Evolutionary conservation across 2,113 vertebrate species (phyloP).

Genomic region (Tachysurus vachellii): DNA sequence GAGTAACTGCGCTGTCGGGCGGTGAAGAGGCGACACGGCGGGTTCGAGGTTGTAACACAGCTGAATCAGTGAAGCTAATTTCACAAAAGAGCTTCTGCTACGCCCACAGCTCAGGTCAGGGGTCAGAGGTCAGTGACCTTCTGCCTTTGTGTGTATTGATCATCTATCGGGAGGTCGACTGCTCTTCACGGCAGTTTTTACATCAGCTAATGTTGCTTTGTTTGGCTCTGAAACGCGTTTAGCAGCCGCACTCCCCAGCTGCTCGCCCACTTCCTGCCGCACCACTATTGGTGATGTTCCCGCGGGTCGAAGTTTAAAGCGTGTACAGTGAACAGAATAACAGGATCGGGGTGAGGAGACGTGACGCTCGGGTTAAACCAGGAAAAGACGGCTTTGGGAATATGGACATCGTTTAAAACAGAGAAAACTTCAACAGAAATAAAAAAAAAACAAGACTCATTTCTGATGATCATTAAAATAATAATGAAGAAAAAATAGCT

Average conservation of each 20-base stretch:
- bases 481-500: neutral
- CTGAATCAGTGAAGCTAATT: slow-evolving; percentile 72
- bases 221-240: slow-evolving; percentile 24
- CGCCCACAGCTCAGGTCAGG: slow-evolving; percentile 70
- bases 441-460: neutral
- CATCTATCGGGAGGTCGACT: slow-evolving; percentile 63
- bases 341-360: neutral
- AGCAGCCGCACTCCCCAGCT: slow-evolving; percentile 32
- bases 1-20: neutral
- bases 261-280: neutral
- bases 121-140: slow-evolving; percentile 78
- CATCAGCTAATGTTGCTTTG: slow-evolving; percentile 73
- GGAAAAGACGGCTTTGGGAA: no score
- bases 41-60: slow-evolving; percentile 65
- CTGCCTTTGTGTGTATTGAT: slow-evolving; percentile 78
- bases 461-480: neutral
- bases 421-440: neutral
- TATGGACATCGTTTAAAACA: neutral
- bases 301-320: neutral
- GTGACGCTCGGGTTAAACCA: neutral
- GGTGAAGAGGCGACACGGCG: slow-evolving; percentile 25
- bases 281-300: neutral
- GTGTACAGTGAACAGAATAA: neutral
- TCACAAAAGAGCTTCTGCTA: slow-evolving; percentile 66
- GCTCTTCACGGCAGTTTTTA: slow-evolving; percentile 57